Percentiles rank a stretch among this genome's conserved stretches.
Conservation (phyloP, 2,113 vertebrate species). For the Seriola aureovittata region DNA sequence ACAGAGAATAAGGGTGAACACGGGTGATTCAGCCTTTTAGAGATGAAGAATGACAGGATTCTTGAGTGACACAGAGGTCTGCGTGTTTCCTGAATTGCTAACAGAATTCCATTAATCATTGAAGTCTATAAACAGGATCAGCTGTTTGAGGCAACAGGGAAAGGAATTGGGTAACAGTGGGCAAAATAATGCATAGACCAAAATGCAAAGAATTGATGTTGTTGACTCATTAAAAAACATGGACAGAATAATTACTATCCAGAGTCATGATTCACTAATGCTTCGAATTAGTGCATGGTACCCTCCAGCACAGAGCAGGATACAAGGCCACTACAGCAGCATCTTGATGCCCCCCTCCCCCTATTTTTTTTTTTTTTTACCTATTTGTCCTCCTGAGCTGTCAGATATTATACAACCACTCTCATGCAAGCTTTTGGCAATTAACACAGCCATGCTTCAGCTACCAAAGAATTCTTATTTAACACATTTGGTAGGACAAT, state of each 20-base stretch:
- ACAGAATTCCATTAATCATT: background rate
- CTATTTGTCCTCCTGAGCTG: constrained; percentile 50
- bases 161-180: background rate
- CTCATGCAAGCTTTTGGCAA: constrained; percentile 41
- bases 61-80: background rate
- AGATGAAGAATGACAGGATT: background rate
- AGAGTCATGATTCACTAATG: constrained; percentile 25
- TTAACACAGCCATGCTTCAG: constrained; percentile 42
- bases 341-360: background rate
- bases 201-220: constrained; percentile 10
- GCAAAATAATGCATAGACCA: background rate
- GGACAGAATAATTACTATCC: background rate
- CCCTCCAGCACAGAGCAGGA: constrained; percentile 17
- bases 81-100: background rate
- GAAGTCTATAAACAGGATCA: background rate
- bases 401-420: constrained; percentile 55
- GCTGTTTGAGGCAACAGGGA: background rate
- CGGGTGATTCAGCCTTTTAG: background rate
- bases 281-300: background rate
- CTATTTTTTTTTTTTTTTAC: constrained; percentile 44
- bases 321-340: background rate
- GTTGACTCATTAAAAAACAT: constrained; percentile 6
- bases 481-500: background rate
- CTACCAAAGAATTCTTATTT: constrained; percentile 28
- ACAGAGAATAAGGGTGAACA: background rate